Conservation (phyloP, 2,113 vertebrate genomes). For the Acanthisitta chloris region DNA sequence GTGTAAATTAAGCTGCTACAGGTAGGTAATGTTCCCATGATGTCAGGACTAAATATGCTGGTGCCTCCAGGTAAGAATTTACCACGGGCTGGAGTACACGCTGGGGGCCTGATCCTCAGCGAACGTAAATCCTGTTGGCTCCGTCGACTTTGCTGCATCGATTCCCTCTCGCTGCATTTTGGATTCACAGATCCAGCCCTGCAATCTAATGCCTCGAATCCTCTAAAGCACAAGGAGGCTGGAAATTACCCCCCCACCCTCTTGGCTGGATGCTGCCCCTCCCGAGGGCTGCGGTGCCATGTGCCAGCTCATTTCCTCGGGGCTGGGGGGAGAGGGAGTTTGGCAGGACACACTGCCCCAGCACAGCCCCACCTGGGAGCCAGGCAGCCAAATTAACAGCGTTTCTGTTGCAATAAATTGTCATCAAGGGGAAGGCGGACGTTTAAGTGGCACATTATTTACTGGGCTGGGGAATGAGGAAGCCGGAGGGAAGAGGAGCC, state of each 20-base stretch:
- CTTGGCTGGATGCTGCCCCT: not conserved
- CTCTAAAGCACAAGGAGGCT: not conserved
- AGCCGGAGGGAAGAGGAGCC: not conserved
- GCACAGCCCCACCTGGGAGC: conserved; percentile 11
- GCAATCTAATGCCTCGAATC: not conserved
- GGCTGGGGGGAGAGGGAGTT: not conserved
- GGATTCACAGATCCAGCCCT: not conserved
- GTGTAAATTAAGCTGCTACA: conserved; percentile 60
- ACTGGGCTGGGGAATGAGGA: not conserved
- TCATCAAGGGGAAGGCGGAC: not conserved
- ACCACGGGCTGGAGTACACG: not conserved
- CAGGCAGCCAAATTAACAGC: not conserved
- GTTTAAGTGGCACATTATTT: conserved; percentile 6
- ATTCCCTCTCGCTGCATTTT: not conserved
- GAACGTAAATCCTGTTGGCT: conserved; percentile 1
- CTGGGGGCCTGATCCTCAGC: not conserved
- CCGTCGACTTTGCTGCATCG: not conserved
- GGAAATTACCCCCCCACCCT: not conserved
- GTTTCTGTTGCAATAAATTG: not conserved
- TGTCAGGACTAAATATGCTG: conserved; percentile 42
- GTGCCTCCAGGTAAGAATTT: conserved; percentile 49
- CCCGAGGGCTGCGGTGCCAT: rapidly evolving
- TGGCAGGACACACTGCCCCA: not conserved
- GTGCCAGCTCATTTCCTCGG: not conserved
- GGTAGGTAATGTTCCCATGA: conserved; percentile 40